Evolutionary conservation across 2,888 invertebrate genomes (phyloP).

Genomic region (Drosophila borealis): DNA sequence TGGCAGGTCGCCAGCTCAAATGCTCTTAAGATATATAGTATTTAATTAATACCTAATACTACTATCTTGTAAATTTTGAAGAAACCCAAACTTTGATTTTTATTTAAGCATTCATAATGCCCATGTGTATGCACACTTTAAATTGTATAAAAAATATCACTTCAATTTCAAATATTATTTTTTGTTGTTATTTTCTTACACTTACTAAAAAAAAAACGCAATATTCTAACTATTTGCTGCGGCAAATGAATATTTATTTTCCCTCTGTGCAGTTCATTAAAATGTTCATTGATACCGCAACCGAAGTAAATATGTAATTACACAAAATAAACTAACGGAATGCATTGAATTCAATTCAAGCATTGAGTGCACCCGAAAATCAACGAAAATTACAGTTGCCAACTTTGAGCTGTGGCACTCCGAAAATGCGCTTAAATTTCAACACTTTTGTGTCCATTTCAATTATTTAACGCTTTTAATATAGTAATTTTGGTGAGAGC

Average conservation of each 20-base stretch:
- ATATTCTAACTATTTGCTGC: neutral
- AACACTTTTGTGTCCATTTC: constrained; percentile 30
- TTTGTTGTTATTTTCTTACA: too few species aligned
- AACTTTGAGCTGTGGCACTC: constrained; percentile 5
- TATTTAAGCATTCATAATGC: too few species aligned
- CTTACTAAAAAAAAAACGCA: neutral
- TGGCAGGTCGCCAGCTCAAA: too few species aligned
- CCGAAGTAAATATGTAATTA: constrained; percentile 24
- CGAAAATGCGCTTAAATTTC: constrained; percentile 21
- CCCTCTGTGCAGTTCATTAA: constrained; percentile 16
- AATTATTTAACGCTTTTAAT: constrained; percentile 47
- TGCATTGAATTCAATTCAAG: constrained; percentile 16
- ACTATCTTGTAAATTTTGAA: too few species aligned
- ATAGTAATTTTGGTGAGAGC: constrained; percentile 17
- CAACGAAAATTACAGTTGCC: constrained; percentile 13
- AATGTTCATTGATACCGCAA: constrained; percentile 23
- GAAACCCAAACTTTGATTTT: too few species aligned
- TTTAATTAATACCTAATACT: too few species aligned
- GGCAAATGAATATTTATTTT: constrained; percentile 14
- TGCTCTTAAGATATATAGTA: too few species aligned
- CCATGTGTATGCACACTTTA: too few species aligned
- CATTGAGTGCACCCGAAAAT: neutral
- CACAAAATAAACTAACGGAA: constrained; percentile 20
- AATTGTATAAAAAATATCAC: too few species aligned
- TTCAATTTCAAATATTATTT: too few species aligned